A percentile compares a stretch with the other conserved stretches of the same genome.
phyloP scores from a whole-genome alignment of 2,888 invertebrate species.

The Ochropleura plecta region DNA sequence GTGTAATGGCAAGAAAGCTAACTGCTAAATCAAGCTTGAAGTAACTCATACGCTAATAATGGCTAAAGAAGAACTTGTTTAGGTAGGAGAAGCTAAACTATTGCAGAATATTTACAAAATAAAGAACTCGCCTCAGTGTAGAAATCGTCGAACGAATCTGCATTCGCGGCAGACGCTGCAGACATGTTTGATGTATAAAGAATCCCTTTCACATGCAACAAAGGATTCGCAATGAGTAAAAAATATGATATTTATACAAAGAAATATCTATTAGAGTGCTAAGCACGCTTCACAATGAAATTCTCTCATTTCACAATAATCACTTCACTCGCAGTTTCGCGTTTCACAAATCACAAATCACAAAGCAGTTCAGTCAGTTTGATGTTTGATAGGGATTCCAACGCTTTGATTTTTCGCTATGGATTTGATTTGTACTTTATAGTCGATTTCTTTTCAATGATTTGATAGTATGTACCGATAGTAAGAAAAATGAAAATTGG shows the following conservation, averaged over 20 bases:
- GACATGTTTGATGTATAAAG: conserved; percentile 70
- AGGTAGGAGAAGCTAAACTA: not conserved
- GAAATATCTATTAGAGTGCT: not conserved
- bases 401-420: not conserved
- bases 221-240: conserved; percentile 7
- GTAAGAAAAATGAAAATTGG: not conserved
- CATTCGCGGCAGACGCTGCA: conserved; percentile 85
- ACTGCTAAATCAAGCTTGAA: conserved; percentile 5
- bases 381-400: conserved; percentile 10
- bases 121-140: conserved; percentile 93
- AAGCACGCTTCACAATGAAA: conserved; percentile 1
- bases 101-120: conserved; percentile 36
- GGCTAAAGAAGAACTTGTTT: not conserved
- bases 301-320: conserved; percentile 25
- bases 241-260: conserved; percentile 13
- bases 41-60: conserved; percentile 8
- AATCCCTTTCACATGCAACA: conserved; percentile 35
- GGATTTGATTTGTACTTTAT: not conserved
- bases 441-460: not conserved
- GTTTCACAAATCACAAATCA: conserved; percentile 5
- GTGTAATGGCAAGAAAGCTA: conserved; percentile 15
- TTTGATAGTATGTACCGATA: no score
- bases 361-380: conserved; percentile 1
- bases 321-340: conserved; percentile 11
- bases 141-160: conserved; percentile 95